Percentiles rank a stretch among this genome's conserved stretches.
phyloP scores from a whole-genome alignment of 2,888 invertebrate species.

The Mythimna loreyi region DNA sequence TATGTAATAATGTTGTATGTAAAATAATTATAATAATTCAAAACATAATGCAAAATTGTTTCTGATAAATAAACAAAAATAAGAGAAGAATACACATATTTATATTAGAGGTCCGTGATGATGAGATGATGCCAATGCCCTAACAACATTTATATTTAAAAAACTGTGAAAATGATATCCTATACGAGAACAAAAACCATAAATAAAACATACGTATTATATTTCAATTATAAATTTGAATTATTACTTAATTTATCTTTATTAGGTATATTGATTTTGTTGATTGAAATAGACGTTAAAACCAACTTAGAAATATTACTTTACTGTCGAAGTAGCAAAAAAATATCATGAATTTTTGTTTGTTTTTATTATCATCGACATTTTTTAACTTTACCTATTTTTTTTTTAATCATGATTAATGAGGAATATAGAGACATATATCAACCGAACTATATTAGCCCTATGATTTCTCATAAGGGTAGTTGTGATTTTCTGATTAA shows the following conservation, averaged over 20 bases:
- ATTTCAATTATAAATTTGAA: conserved; percentile 32
- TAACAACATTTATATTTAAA: not conserved
- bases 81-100: not conserved
- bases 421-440: not conserved
- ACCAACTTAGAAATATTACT: conserved; percentile 11
- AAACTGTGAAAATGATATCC: not conserved
- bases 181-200: not conserved
- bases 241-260: conserved; percentile 39
- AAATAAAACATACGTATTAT: conserved; percentile 11
- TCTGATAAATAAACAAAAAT: too few species aligned
- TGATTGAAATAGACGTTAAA: conserved; percentile 10
- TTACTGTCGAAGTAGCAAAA: not conserved
- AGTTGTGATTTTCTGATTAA: not conserved
- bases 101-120: not conserved
- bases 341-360: conserved; percentile 19
- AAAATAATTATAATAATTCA: too few species aligned
- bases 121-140: not conserved
- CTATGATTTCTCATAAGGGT: not conserved
- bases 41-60: too few species aligned
- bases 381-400: not conserved
- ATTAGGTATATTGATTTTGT: conserved; percentile 20
- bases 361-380: not conserved
- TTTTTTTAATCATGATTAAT: not conserved
- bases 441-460: not conserved
- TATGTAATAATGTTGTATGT: too few species aligned